A percentile compares a stretch with the other conserved stretches of the same genome.
phyloP scores from a whole-genome alignment of 2,113 vertebrate species.

The Tylochromis polylepis region DNA sequence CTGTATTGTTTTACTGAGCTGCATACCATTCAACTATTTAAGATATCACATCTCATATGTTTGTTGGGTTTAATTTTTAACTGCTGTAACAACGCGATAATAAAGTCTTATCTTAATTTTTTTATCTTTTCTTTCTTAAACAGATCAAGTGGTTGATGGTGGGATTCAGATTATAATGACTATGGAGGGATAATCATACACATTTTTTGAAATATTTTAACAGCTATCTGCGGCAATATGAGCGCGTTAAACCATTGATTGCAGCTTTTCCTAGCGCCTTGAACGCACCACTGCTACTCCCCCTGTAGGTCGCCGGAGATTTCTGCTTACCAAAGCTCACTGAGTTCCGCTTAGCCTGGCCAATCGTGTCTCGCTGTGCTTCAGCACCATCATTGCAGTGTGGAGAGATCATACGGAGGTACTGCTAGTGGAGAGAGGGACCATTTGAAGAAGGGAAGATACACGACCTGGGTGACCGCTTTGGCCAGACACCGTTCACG shows the following conservation, averaged over 20 bases:
- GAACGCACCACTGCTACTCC: conserved; percentile 30
- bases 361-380: conserved; percentile 40
- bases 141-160: neutral
- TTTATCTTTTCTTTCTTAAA: neutral
- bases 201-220: neutral
- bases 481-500: neutral
- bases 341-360: conserved; percentile 37
- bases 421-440: neutral
- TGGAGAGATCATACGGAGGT: conserved; percentile 35
- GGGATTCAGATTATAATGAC: neutral
- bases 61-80: neutral
- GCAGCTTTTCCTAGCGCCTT: neutral
- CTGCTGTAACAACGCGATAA: neutral
- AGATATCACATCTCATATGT: neutral
- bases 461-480: conserved; percentile 42
- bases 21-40: neutral
- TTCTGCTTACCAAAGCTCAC: neutral
- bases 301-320: neutral
- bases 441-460: conserved; percentile 19
- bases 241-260: no score
- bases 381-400: conserved; percentile 53
- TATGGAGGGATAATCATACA: neutral
- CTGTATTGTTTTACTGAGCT: neutral
- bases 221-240: neutral
- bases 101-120: neutral